Evolutionary conservation across 2,113 vertebrate species (phyloP).

Genomic region (Bambusicola thoracicus): DNA sequence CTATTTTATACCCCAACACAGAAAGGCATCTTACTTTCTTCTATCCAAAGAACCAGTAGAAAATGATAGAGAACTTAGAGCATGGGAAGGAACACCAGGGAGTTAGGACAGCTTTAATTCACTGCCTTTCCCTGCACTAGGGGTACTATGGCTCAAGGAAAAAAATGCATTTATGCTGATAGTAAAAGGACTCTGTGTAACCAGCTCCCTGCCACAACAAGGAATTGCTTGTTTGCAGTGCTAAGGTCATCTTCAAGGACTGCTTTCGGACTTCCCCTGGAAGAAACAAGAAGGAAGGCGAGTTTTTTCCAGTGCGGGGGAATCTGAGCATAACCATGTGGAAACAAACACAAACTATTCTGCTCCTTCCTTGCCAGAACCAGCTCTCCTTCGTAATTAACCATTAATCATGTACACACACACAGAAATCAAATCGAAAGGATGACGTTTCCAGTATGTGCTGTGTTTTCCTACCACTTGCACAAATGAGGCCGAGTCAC

Average conservation of each 20-base stretch:
- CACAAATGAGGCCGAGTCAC: not conserved
- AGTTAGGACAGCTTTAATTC: not conserved
- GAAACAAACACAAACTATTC: conserved; percentile 40
- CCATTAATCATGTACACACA: not conserved
- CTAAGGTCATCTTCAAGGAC: conserved; percentile 70
- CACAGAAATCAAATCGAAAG: conserved; percentile 4
- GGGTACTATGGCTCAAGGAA: not conserved
- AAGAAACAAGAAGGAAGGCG: conserved; percentile 49
- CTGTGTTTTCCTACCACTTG: not conserved
- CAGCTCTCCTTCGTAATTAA: conserved; percentile 6
- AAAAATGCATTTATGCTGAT: conserved; percentile 58
- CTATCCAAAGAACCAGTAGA: not conserved
- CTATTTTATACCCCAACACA: not conserved
- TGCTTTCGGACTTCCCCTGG: conserved; percentile 38
- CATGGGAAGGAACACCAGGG: not conserved
- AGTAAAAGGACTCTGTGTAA: conserved; percentile 60
- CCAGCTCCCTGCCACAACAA: conserved; percentile 34
- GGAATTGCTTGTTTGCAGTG: conserved; percentile 56
- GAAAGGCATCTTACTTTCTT: not conserved
- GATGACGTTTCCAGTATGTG: not conserved
- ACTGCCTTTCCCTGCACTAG: not conserved
- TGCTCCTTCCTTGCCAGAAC: not conserved
- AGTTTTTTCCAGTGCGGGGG: not conserved
- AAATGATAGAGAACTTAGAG: not conserved
- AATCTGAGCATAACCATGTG: conserved; percentile 29